Evolutionary conservation across 2,888 invertebrate genomes (phyloP).

Genomic region (Volucella inanis): DNA sequence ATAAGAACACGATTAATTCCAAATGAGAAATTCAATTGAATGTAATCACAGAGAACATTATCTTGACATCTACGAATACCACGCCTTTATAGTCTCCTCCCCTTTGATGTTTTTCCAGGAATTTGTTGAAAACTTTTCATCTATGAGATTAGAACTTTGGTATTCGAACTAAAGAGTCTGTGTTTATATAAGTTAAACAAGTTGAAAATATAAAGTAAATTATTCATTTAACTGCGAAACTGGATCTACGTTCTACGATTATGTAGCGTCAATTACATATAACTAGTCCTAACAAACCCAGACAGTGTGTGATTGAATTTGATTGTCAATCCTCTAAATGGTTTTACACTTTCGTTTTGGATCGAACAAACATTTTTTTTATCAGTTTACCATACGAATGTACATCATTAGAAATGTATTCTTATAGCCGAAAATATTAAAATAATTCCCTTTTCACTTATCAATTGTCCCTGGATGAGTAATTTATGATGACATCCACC

Average conservation of each 20-base stretch:
- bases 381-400: no score
- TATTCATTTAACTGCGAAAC: no score
- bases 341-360: no score
- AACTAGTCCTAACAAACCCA: no score
- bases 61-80: conserved; percentile 16
- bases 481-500: conserved; percentile 11
- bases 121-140: conserved; percentile 6
- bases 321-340: no score
- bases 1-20: conserved; percentile 46
- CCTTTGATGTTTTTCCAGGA: neutral
- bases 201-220: neutral
- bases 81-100: conserved; percentile 17
- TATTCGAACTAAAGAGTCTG: neutral
- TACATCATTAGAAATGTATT: neutral
- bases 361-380: no score
- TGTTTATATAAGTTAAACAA: conserved; percentile 12
- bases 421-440: neutral
- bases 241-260: no score
- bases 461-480: conserved; percentile 1
- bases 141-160: neutral
- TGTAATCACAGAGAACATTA: conserved; percentile 36
- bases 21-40: conserved; percentile 58
- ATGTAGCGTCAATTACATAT: no score
- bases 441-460: neutral
- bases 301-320: no score